Evolutionary conservation across 2,797 vertebrate genomes (phyloP).

Genomic region (Euphonia xanthogaster): DNA sequence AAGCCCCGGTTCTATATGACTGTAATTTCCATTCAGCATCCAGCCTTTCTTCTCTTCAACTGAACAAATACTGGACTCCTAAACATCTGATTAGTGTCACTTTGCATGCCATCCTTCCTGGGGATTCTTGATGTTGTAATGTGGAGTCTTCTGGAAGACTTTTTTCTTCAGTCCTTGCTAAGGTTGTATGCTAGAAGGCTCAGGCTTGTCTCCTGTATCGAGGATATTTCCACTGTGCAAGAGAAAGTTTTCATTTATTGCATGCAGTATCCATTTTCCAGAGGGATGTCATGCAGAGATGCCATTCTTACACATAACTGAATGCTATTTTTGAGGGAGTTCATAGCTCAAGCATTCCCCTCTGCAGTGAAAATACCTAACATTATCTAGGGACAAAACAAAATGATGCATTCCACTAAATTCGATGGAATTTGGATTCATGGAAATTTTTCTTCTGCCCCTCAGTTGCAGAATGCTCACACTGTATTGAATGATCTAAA

Average conservation of each 20-base stretch:
- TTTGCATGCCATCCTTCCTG: neutral
- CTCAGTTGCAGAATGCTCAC: neutral
- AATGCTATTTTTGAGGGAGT: neutral
- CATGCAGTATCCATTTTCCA: neutral
- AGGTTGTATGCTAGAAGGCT: neutral
- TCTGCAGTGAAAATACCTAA: neutral
- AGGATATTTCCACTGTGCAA: neutral
- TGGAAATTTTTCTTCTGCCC: neutral
- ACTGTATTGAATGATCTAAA: neutral
- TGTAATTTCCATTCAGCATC: neutral
- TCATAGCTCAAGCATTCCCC: neutral
- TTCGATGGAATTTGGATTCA: neutral
- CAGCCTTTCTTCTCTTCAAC: neutral
- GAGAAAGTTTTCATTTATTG: neutral
- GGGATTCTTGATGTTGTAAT: neutral
- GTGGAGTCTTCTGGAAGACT: neutral
- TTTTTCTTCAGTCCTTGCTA: neutral
- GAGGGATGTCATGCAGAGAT: neutral
- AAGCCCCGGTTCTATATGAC: accelerated
- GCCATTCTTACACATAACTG: neutral
- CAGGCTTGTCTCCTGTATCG: neutral
- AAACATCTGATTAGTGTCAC: neutral
- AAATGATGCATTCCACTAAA: neutral
- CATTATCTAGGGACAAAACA: neutral
- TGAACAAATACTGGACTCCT: neutral